Conservation (phyloP, 2,888 invertebrate genomes). For the Ennomos quercinarius region DNA sequence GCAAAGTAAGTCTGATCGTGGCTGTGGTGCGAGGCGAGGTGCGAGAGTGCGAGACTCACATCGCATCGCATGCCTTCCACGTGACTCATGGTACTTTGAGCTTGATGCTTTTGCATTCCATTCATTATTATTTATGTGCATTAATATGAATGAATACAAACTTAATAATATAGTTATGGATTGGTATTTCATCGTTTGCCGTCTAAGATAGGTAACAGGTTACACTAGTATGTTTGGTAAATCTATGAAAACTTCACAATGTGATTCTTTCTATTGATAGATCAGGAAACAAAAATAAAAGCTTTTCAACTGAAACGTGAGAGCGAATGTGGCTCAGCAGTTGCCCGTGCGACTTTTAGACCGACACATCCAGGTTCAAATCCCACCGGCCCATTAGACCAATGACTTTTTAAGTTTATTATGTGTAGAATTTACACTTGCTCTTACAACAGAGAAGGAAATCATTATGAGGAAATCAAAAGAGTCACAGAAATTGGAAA, state of each 20-base stretch:
- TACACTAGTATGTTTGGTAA: too few species aligned
- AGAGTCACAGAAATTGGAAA: too few species aligned
- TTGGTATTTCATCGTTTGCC: constrained; percentile 18
- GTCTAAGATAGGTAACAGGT: background rate
- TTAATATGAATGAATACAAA: constrained; percentile 37
- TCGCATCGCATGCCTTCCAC: constrained; percentile 59
- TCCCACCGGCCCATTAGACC: too few species aligned
- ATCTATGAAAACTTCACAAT: background rate
- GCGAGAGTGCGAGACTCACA: constrained; percentile 55
- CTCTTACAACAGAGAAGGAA: too few species aligned
- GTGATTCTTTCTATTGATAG: background rate
- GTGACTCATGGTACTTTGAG: constrained; percentile 73
- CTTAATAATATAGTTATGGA: constrained; percentile 30
- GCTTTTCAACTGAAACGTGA: too few species aligned
- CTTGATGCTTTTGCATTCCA: constrained; percentile 73
- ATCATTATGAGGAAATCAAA: too few species aligned
- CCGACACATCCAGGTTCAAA: too few species aligned
- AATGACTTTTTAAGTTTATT: too few species aligned
- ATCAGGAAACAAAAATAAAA: too few species aligned
- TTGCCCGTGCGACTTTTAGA: too few species aligned
- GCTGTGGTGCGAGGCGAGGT: constrained; percentile 46
- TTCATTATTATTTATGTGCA: constrained; percentile 50
- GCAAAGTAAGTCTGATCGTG: constrained; percentile 1
- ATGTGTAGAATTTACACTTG: too few species aligned
- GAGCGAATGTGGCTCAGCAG: too few species aligned